These are phyloP conservation scores for Fulica atra DNA, from an alignment of 2,113 vertebrate genomes.

Conservation along the genomic window DNA sequence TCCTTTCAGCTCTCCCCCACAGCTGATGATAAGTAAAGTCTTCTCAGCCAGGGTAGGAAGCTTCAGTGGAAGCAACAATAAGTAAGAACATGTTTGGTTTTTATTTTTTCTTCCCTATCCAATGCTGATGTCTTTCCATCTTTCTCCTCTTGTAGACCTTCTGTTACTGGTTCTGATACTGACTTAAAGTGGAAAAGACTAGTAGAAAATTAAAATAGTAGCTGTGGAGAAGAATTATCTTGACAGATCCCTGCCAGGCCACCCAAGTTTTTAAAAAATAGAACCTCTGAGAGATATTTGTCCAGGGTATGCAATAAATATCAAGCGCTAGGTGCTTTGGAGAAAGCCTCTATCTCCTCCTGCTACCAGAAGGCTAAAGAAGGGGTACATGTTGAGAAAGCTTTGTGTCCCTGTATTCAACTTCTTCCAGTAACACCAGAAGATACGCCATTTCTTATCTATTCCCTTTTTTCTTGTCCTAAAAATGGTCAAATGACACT, in stretches of 20 bases:
- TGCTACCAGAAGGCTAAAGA: neutral
- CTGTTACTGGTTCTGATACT: neutral
- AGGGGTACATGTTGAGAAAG: neutral
- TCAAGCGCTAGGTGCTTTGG: neutral
- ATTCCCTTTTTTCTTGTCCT: neutral
- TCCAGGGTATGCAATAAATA: neutral
- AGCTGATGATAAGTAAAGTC: constrained; percentile 91
- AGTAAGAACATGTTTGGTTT: constrained; percentile 67
- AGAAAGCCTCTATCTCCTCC: neutral
- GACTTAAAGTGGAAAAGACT: neutral
- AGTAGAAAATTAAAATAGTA: neutral
- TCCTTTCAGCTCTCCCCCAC: constrained; percentile 84
- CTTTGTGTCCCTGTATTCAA: neutral
- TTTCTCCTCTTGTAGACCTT: neutral
- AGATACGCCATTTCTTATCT: neutral
- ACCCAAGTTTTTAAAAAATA: neutral
- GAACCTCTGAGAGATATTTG: neutral
- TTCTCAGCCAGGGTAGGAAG: constrained; percentile 87
- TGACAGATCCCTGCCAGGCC: neutral
- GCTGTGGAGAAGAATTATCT: neutral
- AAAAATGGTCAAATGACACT: neutral
- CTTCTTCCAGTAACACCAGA: neutral
- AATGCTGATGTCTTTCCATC: neutral
- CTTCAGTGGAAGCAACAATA: constrained; percentile 85
- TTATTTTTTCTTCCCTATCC: neutral